Base-by-base conservation (phyloP, 2,888 invertebrate genomes). In the Seladonia tumulorum region DNA sequence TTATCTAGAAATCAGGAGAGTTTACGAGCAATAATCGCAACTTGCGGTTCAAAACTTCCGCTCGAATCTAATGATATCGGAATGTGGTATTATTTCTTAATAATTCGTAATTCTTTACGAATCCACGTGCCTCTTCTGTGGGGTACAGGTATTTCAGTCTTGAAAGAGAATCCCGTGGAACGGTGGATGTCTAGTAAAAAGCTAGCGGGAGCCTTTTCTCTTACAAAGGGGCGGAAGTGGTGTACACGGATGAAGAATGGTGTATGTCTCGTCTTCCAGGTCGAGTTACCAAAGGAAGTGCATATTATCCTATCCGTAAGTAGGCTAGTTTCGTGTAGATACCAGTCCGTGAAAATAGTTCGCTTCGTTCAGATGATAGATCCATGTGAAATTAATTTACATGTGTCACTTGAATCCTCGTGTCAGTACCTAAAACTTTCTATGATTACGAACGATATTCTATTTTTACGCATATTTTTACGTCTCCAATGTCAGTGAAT, bases 181-280 rank as follows among this genome's bases (percentile, higher is more conserved):
- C 63, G 63, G 7, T 63, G 25, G 63, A 63, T 29, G 14, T 29
- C 29, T 29, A 60, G 25, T 25, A 63, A 25, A 29, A 63, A 29
- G 25, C 63, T 63, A 63, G 63, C 63, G 63, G 63, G 63, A 63
- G 29, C 8, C 16, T 63, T 63, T 63, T 29, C 63, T 63, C 63
- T 29, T 16, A 25, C 29, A 63, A 63, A 63, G 16, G 29, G 16
- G 63, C 29, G 63, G 63, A 63, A 63, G 29, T 63, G 25, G 63
- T 29, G 16, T 63, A 63, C 29, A 63, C 63, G 14, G 7, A 25
- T 63, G 63, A 63, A 63, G 63, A 16, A 63, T 29, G 29, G 63
- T 14, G 2, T 16, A 16, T 29, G 63, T 63, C 63, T 63, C 63
- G 14, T 29, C 29, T 63, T 63, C 63, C 29, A 77, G 63, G 25